These are phyloP conservation scores for Nymphalis urticae DNA, from an alignment of 2,888 invertebrate species.

Conservation along the genomic window DNA sequence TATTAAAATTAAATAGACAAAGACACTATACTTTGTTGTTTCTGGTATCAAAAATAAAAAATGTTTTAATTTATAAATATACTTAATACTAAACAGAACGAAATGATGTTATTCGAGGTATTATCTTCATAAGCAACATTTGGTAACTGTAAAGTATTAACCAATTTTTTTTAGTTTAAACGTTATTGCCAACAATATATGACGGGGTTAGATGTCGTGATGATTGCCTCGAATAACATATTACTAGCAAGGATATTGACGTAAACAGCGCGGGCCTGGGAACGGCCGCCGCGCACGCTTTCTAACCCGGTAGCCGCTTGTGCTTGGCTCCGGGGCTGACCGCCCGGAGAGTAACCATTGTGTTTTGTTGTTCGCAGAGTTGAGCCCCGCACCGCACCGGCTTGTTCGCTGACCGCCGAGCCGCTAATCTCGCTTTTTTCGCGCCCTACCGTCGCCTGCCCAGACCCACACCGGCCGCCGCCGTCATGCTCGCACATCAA, in stretches of 20 bases:
- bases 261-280: slow-evolving; percentile 55
- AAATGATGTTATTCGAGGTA: background rate
- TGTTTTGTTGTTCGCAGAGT: slow-evolving; percentile 83
- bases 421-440: slow-evolving; percentile 81
- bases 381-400: slow-evolving; percentile 80
- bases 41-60: too few species aligned
- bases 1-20: too few species aligned
- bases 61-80: background rate
- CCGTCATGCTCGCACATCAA: slow-evolving; percentile 79
- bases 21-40: too few species aligned
- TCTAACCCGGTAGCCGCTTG: slow-evolving; percentile 81
- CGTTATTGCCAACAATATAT: background rate
- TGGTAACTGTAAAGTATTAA: background rate
- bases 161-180: background rate
- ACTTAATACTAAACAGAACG: background rate
- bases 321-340: slow-evolving; percentile 77
- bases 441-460: slow-evolving; percentile 76
- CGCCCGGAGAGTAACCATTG: slow-evolving; percentile 79
- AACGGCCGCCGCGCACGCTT: slow-evolving; percentile 69
- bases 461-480: slow-evolving; percentile 71
- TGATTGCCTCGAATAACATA: slow-evolving; percentile 51
- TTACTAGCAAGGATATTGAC: slow-evolving; percentile 42
- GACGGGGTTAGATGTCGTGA: slow-evolving; percentile 15
- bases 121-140: slow-evolving; percentile 2
- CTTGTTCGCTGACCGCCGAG: slow-evolving; percentile 81